A percentile compares a stretch with the other conserved stretches of the same genome.
phyloP scores from a whole-genome alignment of 2,113 vertebrate genomes.

The Nycticebus coucang region DNA sequence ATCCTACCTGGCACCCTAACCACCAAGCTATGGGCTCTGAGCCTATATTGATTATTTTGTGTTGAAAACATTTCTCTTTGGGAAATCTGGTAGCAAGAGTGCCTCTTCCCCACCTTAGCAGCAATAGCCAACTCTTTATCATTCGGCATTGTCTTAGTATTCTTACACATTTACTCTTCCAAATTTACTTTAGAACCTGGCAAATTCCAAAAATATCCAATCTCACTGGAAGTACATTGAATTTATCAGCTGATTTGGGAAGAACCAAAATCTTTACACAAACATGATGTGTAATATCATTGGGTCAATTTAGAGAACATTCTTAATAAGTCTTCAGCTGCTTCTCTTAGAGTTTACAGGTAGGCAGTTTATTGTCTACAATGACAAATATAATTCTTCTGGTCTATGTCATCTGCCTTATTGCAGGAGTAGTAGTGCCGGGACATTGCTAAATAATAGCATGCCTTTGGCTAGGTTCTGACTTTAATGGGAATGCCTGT shows the following conservation, averaged over 20 bases:
- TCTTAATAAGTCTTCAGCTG: not conserved
- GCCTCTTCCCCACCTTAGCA: not conserved
- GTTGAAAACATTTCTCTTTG: no score
- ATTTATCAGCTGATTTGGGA: not conserved
- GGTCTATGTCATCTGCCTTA: not conserved
- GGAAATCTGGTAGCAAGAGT: not conserved
- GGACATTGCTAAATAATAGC: rapidly evolving
- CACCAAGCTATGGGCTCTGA: no score
- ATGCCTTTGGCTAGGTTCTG: not conserved
- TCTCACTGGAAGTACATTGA: not conserved
- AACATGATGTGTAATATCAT: not conserved
- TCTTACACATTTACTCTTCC: not conserved
- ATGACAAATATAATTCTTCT: not conserved
- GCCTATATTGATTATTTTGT: no score
- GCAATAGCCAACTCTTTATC: rapidly evolving
- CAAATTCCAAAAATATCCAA: not conserved
- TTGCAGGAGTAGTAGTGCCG: not conserved
- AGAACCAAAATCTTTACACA: not conserved
- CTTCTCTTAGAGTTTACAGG: not conserved
- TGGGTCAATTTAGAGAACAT: not conserved
- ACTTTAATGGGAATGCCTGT: not conserved
- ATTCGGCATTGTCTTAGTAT: not conserved
- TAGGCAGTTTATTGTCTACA: not conserved
- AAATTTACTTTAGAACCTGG: not conserved
- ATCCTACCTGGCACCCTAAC: no score